These are phyloP conservation scores for Mugil cephalus DNA, from an alignment of 2,113 vertebrate genomes.

Conservation along the genomic window DNA sequence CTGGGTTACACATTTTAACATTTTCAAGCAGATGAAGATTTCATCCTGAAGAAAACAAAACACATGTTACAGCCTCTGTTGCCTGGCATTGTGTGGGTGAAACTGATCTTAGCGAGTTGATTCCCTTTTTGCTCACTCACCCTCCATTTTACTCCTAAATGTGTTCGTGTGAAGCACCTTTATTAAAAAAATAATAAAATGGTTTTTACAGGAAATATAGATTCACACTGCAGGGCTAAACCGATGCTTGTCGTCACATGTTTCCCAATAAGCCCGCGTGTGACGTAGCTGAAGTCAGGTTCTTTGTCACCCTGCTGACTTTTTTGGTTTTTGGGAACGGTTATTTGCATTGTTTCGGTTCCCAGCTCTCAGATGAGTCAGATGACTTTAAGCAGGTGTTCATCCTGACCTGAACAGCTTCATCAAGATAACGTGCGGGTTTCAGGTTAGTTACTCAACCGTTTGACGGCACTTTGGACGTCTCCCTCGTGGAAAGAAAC, in stretches of 20 bases:
- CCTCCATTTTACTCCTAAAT: too few species aligned
- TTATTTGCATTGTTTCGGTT: slow-evolving; percentile 36
- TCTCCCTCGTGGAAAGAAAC: background rate
- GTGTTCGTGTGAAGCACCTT: too few species aligned
- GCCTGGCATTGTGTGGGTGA: too few species aligned
- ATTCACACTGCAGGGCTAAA: slow-evolving; percentile 6
- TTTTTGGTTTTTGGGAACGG: slow-evolving; percentile 37
- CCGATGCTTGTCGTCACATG: slow-evolving; percentile 33
- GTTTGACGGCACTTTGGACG: slow-evolving; percentile 7
- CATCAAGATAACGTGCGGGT: slow-evolving; percentile 24
- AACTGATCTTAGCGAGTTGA: too few species aligned
- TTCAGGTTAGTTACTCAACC: slow-evolving; percentile 32
- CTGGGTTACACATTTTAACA: slow-evolving; percentile 44
- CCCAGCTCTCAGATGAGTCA: slow-evolving; percentile 21
- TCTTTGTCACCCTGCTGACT: slow-evolving; percentile 17
- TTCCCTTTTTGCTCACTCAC: too few species aligned
- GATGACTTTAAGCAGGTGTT: slow-evolving; percentile 26
- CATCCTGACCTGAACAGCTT: slow-evolving; percentile 11
- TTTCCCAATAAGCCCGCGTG: slow-evolving; percentile 1
- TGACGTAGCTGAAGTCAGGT: slow-evolving; percentile 3
- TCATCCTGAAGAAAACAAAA: too few species aligned
- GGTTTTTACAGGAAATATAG: too few species aligned
- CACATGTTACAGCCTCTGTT: too few species aligned
- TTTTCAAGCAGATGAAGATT: slow-evolving; percentile 54
- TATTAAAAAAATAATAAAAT: too few species aligned